Conservation (phyloP, 2,113 vertebrate genomes). For the Deroptyus accipitrinus region DNA sequence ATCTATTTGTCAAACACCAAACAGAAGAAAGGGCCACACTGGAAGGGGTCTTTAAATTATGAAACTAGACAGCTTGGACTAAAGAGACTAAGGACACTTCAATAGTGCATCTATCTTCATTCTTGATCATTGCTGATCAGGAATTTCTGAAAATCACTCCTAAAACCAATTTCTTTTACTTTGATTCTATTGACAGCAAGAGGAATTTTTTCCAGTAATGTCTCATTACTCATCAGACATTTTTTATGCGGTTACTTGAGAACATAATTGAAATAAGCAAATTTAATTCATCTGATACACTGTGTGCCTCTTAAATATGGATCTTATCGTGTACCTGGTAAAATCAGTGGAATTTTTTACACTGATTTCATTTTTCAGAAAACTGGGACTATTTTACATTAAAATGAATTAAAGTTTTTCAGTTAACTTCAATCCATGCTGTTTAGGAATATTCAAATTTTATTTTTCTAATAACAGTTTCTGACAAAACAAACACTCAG, state of each 20-base stretch:
- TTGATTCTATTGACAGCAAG: not conserved
- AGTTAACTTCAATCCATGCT: not conserved
- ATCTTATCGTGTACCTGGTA: not conserved
- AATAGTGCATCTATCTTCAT: not conserved
- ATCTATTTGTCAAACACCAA: not conserved
- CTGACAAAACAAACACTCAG: not conserved
- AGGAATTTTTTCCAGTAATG: not conserved
- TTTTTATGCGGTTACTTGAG: not conserved
- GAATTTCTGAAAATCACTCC: not conserved
- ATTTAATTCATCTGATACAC: not conserved
- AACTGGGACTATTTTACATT: not conserved
- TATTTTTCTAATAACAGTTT: not conserved
- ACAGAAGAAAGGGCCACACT: fast-evolving
- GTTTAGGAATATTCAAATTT: not conserved
- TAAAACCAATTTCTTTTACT: not conserved
- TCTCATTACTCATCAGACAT: not conserved
- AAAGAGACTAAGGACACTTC: not conserved
- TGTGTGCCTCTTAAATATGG: not conserved
- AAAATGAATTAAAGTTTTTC: not conserved
- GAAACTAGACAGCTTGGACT: not conserved
- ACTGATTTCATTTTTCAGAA: not conserved
- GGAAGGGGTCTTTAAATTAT: not conserved
- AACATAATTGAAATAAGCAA: not conserved
- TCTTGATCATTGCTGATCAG: not conserved
- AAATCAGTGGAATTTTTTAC: not conserved